Conservation (phyloP, 1,140 invertebrate species). For the Antheraea mylitta region DNA sequence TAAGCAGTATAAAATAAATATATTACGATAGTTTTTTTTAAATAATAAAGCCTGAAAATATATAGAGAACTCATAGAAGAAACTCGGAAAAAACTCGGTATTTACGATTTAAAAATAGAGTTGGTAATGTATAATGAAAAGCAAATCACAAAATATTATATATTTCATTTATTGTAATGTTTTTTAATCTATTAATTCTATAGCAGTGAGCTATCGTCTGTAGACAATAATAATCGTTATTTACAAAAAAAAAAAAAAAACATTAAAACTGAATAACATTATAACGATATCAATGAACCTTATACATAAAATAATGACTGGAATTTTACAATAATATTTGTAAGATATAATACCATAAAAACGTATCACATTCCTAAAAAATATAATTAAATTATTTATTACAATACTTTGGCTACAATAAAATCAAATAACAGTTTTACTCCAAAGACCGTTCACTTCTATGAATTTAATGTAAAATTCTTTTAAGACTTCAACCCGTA, state of each 20-base stretch:
- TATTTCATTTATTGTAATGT: neutral
- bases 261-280: constrained; percentile 39
- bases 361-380: constrained; percentile 44
- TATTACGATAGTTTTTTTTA: no score
- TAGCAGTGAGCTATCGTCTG: constrained; percentile 22
- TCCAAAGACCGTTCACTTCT: constrained; percentile 11
- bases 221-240: constrained; percentile 35
- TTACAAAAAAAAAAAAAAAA: constrained; percentile 43
- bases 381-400: constrained; percentile 38
- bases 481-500: constrained; percentile 12
- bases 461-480: constrained; percentile 25
- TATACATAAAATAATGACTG: constrained; percentile 53
- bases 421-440: constrained; percentile 22
- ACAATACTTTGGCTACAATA: constrained; percentile 31
- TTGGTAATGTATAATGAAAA: neutral
- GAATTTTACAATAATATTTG: constrained; percentile 32
- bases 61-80: no score
- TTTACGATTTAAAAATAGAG: neutral
- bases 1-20: no score
- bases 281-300: constrained; percentile 42
- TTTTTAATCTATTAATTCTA: neutral
- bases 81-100: no score
- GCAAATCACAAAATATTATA: neutral
- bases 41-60: no score
- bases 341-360: constrained; percentile 36